Conservation (phyloP, 2,113 vertebrate genomes). For the Suncus etruscus region DNA sequence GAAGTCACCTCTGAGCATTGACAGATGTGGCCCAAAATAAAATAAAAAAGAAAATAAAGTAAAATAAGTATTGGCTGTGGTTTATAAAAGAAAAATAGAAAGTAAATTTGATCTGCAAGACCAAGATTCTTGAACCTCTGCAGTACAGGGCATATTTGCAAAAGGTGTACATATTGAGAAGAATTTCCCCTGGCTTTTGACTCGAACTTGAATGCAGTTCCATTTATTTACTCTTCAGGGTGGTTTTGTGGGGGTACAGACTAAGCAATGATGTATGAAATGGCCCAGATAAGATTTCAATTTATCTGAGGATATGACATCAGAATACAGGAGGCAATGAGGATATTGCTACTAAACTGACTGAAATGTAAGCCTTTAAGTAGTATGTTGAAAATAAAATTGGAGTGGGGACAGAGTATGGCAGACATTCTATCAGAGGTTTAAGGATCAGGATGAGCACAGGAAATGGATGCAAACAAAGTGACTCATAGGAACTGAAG, state of each 20-base stretch:
- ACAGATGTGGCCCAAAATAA: too few relatives aligned
- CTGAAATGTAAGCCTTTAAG: neutral
- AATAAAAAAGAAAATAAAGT: too few relatives aligned
- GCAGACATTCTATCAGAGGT: neutral
- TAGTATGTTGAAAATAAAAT: neutral
- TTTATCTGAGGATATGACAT: neutral
- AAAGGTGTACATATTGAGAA: neutral
- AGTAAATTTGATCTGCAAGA: neutral
- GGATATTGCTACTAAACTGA: neutral
- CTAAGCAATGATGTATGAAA: neutral
- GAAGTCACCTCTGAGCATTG: too few relatives aligned
- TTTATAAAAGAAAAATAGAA: neutral
- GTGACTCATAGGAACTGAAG: neutral
- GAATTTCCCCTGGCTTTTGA: neutral
- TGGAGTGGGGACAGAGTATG: neutral
- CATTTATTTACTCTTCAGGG: neutral
- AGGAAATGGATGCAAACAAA: neutral
- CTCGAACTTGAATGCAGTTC: neutral
- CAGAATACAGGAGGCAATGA: neutral
- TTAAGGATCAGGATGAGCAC: neutral
- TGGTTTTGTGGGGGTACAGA: neutral
- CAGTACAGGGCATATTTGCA: constrained; percentile 1
- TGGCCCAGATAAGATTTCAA: neutral
- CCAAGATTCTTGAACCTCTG: neutral
- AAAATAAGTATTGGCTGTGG: constrained; percentile 22